These are phyloP conservation scores for Zoanthus gigantus DNA, from an alignment of 92 coral and sea anemone genomes.

Conservation along the genomic window DNA sequence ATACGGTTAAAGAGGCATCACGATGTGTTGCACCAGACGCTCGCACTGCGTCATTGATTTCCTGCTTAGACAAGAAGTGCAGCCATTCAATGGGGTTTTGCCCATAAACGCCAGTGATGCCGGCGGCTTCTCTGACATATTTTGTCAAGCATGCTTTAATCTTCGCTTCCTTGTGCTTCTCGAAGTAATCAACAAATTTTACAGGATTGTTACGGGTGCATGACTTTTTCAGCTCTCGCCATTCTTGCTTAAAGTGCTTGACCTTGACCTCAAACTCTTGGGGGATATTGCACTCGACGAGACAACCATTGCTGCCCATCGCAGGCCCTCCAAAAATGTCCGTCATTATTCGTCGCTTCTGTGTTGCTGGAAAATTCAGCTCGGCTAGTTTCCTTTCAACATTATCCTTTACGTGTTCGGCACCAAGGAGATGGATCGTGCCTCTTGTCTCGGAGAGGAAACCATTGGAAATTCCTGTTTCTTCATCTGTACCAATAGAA, in stretches of 20 bases:
- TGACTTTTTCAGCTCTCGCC: constrained; percentile 49
- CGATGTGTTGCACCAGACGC: constrained; percentile 44
- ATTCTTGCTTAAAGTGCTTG: constrained; percentile 29
- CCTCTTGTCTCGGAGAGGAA: constrained; percentile 43
- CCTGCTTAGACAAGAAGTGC: constrained; percentile 58
- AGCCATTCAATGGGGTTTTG: constrained; percentile 72
- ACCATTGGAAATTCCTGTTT: constrained; percentile 30
- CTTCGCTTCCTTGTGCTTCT: constrained; percentile 50
- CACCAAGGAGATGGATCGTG: constrained; percentile 51
- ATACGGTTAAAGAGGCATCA: constrained; percentile 41
- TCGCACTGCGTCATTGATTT: constrained; percentile 44
- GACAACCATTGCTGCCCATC: constrained; percentile 7
- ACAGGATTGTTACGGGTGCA: constrained; percentile 56
- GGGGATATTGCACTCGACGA: not conserved
- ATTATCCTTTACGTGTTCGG: constrained; percentile 41
- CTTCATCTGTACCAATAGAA: constrained; percentile 45
- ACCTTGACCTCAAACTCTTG: constrained; percentile 43
- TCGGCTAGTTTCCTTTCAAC: constrained; percentile 53
- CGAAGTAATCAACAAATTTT: constrained; percentile 61
- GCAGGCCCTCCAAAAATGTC: constrained; percentile 60
- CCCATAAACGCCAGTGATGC: constrained; percentile 51
- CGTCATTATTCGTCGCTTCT: constrained; percentile 24
- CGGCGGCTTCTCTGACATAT: constrained; percentile 53
- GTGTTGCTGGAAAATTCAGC: constrained; percentile 44
- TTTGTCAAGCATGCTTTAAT: constrained; percentile 52